Evolutionary conservation across 2,888 invertebrate genomes (phyloP).

Genomic region (Megamerina dolium): DNA sequence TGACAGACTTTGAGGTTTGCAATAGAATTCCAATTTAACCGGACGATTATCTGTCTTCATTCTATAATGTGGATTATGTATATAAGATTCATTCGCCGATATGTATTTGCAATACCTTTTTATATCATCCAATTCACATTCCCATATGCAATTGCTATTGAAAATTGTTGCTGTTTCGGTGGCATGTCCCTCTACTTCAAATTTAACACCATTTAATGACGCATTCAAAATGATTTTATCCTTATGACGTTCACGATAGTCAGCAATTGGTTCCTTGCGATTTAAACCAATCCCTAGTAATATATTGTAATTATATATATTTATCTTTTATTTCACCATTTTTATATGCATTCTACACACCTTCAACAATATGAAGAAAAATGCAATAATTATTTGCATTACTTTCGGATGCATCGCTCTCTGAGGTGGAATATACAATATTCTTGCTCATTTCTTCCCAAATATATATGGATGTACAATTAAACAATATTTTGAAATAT

Average conservation of each 20-base stretch:
- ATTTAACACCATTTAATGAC: conserved; percentile 59
- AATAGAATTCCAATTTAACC: conserved; percentile 64
- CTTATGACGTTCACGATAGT: conserved; percentile 22
- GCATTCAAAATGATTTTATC: conserved; percentile 57
- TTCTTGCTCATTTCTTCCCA: conserved; percentile 9
- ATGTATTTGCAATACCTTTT: conserved; percentile 52
- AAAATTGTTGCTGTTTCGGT: conserved; percentile 58
- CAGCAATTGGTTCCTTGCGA: conserved; percentile 41
- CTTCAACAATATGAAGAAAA: conserved; percentile 42
- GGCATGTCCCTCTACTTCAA: conserved; percentile 62
- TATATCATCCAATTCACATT: conserved; percentile 64
- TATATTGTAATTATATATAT: no score
- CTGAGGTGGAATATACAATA: conserved; percentile 11
- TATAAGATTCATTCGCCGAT: neutral
- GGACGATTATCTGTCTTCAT: conserved; percentile 68
- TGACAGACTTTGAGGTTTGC: conserved; percentile 39
- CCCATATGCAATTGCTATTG: conserved; percentile 72
- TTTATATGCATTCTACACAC: no score
- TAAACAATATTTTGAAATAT: no score
- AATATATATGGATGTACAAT: no score
- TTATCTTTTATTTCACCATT: no score
- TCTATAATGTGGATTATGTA: conserved; percentile 46
- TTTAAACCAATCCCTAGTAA: conserved; percentile 54
- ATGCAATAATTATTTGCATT: conserved; percentile 35
- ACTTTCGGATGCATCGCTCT: conserved; percentile 19